Evolutionary conservation across 2,888 invertebrate genomes (phyloP).

Genomic region (Apodemia hepburni): DNA sequence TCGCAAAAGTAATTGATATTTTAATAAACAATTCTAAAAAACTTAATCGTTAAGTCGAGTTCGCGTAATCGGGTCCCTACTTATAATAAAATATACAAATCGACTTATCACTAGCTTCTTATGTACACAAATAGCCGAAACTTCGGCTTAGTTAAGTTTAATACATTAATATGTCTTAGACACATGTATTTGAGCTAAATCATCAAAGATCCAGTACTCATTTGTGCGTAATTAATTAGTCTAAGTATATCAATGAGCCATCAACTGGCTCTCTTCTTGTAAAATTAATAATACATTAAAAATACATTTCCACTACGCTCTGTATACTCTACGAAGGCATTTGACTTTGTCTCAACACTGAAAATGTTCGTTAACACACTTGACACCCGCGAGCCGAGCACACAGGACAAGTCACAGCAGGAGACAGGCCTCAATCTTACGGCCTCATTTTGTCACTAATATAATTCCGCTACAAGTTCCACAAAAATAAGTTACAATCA

Average conservation of each 20-base stretch:
- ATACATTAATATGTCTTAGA: conserved; percentile 13
- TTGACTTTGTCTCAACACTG: background rate
- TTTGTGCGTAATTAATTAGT: conserved; percentile 11
- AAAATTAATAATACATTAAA: conserved; percentile 14
- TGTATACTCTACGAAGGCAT: conserved; percentile 9
- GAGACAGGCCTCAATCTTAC: background rate
- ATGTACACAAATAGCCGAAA: conserved; percentile 38
- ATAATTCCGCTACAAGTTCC: too few species aligned
- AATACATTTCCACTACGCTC: conserved; percentile 12
- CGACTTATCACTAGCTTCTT: conserved; percentile 32
- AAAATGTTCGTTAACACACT: conserved; percentile 4
- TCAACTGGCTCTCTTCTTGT: background rate
- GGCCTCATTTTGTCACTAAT: background rate
- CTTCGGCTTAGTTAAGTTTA: conserved; percentile 10
- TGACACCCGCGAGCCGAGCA: background rate
- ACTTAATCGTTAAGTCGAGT: conserved; percentile 31
- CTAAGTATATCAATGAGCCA: background rate
- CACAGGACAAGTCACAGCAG: background rate
- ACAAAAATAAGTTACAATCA: too few species aligned
- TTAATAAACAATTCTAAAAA: background rate
- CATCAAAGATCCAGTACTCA: background rate
- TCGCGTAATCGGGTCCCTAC: conserved; percentile 62
- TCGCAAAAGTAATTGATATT: too few species aligned
- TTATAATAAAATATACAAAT: conserved; percentile 35
- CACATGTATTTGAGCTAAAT: conserved; percentile 2